These are phyloP conservation scores for Atta colombica DNA, from an alignment of 1,140 invertebrate species.

Conservation along the genomic window DNA sequence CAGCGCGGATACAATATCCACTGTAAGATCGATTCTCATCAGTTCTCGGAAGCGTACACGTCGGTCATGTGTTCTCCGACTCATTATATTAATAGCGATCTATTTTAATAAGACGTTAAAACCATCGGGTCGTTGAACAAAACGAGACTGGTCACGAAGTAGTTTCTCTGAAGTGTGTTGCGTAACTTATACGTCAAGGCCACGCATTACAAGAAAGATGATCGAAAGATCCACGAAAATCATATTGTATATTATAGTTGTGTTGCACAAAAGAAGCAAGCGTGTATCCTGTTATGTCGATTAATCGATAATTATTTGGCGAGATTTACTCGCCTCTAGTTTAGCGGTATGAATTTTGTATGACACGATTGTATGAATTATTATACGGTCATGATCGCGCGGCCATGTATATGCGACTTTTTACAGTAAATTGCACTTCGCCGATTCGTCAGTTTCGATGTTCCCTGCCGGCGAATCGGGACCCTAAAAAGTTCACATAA, in stretches of 20 bases:
- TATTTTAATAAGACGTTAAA: conserved; percentile 45
- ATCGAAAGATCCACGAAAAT: neutral
- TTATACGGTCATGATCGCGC: neutral
- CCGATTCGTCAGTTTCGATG: neutral
- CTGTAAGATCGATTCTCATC: neutral
- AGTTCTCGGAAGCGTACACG: neutral
- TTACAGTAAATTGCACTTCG: conserved; percentile 15
- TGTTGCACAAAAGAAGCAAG: conserved; percentile 2
- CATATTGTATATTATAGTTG: too few relatives aligned
- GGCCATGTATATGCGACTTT: too few relatives aligned
- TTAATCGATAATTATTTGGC: conserved; percentile 19
- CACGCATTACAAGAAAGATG: neutral
- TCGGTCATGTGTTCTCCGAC: neutral
- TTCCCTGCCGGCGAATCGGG: neutral
- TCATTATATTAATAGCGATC: conserved; percentile 57
- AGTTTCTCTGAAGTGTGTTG: neutral
- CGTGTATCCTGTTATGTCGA: neutral
- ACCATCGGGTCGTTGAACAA: conserved; percentile 10
- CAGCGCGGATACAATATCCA: neutral
- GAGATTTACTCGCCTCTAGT: neutral
- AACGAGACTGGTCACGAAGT: neutral
- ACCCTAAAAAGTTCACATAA: neutral
- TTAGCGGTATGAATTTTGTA: neutral
- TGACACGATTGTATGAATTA: conserved; percentile 23
- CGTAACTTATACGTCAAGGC: conserved; percentile 11